phyloP scores from a whole-genome alignment of 2,888 invertebrate species.

The Ennomos quercinarius region DNA sequence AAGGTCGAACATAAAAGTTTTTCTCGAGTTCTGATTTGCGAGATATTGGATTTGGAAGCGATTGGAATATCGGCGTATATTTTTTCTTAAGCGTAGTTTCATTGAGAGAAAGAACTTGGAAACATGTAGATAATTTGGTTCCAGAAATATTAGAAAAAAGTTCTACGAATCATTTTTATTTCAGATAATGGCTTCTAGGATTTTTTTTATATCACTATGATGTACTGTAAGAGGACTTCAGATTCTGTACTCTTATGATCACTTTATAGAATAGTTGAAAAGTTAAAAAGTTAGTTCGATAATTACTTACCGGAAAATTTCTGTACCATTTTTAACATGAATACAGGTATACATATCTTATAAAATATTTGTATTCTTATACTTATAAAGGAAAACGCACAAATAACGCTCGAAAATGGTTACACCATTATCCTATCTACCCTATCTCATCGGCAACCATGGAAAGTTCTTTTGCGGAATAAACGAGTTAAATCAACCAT shows the following conservation, averaged over 20 bases:
- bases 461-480: constrained; percentile 63
- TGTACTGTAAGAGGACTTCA: too few relatives aligned
- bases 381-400: constrained; percentile 34
- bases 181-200: too few relatives aligned
- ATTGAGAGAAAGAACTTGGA: not conserved
- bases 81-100: constrained; percentile 7
- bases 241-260: too few relatives aligned
- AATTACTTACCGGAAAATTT: too few relatives aligned
- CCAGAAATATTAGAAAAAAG: too few relatives aligned
- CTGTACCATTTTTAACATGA: too few relatives aligned
- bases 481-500: constrained; percentile 78
- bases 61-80: constrained; percentile 33
- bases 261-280: too few relatives aligned
- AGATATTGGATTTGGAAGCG: constrained; percentile 41
- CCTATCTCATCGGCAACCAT: constrained; percentile 57
- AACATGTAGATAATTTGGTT: too few relatives aligned
- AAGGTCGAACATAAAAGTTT: constrained; percentile 36
- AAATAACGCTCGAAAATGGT: constrained; percentile 44
- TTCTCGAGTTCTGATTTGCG: constrained; percentile 40
- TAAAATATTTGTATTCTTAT: constrained; percentile 2
- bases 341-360: constrained; percentile 5
- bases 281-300: too few relatives aligned
- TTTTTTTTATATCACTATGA: too few relatives aligned
- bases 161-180: too few relatives aligned
- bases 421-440: constrained; percentile 52